These are phyloP conservation scores for Avahi laniger DNA, from an alignment of 2,797 vertebrate genomes.

Conservation along the genomic window DNA sequence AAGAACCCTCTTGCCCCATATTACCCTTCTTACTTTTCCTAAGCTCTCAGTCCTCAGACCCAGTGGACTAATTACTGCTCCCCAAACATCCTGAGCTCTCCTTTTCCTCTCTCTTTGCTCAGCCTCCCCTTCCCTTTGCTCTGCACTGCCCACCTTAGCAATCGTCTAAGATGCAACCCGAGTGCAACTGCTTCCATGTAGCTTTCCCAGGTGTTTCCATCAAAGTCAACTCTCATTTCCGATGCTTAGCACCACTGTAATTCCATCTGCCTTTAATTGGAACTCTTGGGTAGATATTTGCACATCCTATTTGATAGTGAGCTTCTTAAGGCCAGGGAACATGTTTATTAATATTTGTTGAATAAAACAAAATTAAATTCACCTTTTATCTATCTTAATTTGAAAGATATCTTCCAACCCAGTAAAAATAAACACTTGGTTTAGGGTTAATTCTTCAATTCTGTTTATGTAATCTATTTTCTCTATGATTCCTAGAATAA, in stretches of 20 bases:
- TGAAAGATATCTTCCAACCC: background rate
- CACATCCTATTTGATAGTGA: background rate
- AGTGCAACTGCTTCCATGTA: background rate
- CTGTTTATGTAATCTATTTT: background rate
- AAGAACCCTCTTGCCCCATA: background rate
- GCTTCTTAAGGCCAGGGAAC: background rate
- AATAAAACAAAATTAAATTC: background rate
- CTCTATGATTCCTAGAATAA: background rate
- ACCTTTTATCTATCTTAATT: background rate
- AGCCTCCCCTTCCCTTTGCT: background rate
- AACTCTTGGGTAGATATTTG: background rate
- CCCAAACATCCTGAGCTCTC: background rate
- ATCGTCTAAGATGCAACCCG: background rate
- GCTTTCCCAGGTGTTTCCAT: accelerated
- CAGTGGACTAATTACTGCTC: background rate
- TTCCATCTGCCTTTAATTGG: background rate
- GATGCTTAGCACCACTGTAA: no score
- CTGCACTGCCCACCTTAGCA: background rate
- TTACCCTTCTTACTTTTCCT: background rate
- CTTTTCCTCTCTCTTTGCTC: background rate
- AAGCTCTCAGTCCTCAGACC: background rate
- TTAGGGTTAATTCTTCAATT: background rate
- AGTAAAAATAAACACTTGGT: background rate
- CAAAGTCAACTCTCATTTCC: background rate
- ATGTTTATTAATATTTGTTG: background rate